Evolutionary conservation across 1,140 invertebrate species (phyloP).

Genomic region (Ceratoteleas bidentatus): DNA sequence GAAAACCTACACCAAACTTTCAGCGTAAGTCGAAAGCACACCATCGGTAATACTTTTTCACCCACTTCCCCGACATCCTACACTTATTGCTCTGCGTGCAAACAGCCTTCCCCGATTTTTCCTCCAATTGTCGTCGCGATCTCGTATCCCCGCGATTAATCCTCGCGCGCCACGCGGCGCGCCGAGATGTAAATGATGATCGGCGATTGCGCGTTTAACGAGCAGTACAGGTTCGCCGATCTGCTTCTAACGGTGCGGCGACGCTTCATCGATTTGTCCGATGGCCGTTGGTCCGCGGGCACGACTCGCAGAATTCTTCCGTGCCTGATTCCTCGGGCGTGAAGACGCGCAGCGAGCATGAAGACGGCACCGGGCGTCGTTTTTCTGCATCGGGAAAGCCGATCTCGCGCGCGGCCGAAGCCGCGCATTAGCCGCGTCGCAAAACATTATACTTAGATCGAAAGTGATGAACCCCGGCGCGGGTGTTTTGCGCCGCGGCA

Average conservation of each 20-base stretch:
- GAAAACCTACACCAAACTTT: too few species aligned
- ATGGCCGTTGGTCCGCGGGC: slow-evolving; percentile 60
- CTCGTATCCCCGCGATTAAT: too few species aligned
- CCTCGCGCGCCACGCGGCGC: neutral
- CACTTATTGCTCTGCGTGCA: too few species aligned
- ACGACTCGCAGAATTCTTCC: slow-evolving; percentile 57
- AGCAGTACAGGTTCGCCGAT: slow-evolving; percentile 71
- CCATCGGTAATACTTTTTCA: too few species aligned
- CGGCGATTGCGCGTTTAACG: slow-evolving; percentile 74
- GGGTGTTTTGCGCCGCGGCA: slow-evolving; percentile 14
- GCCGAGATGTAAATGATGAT: slow-evolving; percentile 71
- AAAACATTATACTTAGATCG: slow-evolving; percentile 63
- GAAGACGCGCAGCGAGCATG: slow-evolving; percentile 66
- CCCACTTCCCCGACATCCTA: too few species aligned
- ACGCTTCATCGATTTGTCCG: slow-evolving; percentile 77
- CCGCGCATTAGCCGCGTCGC: slow-evolving; percentile 49
- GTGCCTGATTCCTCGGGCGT: slow-evolving; percentile 69
- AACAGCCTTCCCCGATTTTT: too few species aligned
- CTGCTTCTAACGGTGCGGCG: slow-evolving; percentile 74
- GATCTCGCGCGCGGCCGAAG: slow-evolving; percentile 45
- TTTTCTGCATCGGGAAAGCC: slow-evolving; percentile 64
- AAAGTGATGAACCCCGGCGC: slow-evolving; percentile 66
- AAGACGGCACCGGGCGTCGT: slow-evolving; percentile 51
- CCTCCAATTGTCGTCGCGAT: too few species aligned
- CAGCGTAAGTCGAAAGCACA: too few species aligned